Evolutionary conservation across 1,140 invertebrate genomes (phyloP).

Genomic region (Eumaeus atala): DNA sequence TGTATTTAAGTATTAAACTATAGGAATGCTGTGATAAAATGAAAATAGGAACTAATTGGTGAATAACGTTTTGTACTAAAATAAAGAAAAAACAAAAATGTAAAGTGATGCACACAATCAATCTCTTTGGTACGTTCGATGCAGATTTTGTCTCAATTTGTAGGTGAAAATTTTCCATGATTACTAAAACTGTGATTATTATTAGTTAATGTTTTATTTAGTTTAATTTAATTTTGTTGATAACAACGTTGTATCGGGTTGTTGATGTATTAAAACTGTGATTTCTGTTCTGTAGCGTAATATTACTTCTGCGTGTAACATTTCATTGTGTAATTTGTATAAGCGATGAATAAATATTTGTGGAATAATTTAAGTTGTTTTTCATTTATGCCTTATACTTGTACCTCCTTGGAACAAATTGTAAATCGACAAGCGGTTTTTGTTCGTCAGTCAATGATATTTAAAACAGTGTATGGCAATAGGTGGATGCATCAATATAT

Average conservation of each 20-base stretch:
- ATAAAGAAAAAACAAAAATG: conserved; percentile 13
- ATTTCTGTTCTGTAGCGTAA: conserved; percentile 53
- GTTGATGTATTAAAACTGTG: conserved; percentile 59
- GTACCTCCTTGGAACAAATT: background rate
- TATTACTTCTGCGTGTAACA: conserved; percentile 43
- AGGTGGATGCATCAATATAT: too few species aligned
- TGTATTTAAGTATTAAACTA: conserved; percentile 34
- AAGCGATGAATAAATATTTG: conserved; percentile 65
- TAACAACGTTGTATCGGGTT: conserved; percentile 31
- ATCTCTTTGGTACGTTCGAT: conserved; percentile 28
- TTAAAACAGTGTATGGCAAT: too few species aligned
- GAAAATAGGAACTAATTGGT: conserved; percentile 30
- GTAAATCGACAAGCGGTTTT: too few species aligned
- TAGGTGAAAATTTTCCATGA: conserved; percentile 34
- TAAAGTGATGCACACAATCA: conserved; percentile 28
- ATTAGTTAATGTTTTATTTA: conserved; percentile 39
- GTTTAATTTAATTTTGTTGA: conserved; percentile 27
- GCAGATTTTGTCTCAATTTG: conserved; percentile 20
- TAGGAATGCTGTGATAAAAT: conserved; percentile 51
- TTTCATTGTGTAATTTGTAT: conserved; percentile 60
- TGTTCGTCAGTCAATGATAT: too few species aligned
- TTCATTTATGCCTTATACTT: conserved; percentile 18
- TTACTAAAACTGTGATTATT: conserved; percentile 56
- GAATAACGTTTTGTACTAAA: conserved; percentile 21
- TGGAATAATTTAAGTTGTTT: conserved; percentile 37